These are phyloP conservation scores for Melanostoma mellinum DNA, from an alignment of 2,888 invertebrate genomes.

Conservation along the genomic window DNA sequence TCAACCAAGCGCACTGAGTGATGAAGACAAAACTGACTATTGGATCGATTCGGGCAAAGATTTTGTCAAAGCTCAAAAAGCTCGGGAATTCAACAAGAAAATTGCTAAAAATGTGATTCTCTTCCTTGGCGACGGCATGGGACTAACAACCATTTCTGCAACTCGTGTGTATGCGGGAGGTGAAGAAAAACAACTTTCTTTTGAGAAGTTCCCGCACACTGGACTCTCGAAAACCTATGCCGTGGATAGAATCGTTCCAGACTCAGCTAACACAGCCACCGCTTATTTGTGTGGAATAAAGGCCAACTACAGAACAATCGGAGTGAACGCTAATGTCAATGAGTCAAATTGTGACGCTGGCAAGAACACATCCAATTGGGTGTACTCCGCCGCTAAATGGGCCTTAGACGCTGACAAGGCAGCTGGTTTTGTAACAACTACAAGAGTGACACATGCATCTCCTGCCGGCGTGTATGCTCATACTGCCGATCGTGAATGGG, in stretches of 20 bases:
- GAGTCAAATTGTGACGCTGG: slow-evolving; percentile 86
- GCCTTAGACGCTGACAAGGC: slow-evolving; percentile 87
- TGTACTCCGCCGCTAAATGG: slow-evolving; percentile 88
- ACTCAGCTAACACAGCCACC: slow-evolving; percentile 92
- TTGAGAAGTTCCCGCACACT: slow-evolving; percentile 89
- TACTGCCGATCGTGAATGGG: slow-evolving; percentile 88
- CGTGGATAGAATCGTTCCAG: slow-evolving; percentile 89
- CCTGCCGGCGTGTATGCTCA: slow-evolving; percentile 87
- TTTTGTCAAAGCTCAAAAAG: slow-evolving; percentile 78
- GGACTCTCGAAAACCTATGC: slow-evolving; percentile 90
- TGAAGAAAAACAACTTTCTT: slow-evolving; percentile 87
- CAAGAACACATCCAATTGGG: slow-evolving; percentile 83
- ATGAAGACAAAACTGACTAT: slow-evolving; percentile 76
- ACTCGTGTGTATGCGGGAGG: slow-evolving; percentile 90
- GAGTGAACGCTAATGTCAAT: slow-evolving; percentile 87
- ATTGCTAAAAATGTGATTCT: slow-evolving; percentile 90
- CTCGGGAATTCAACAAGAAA: slow-evolving; percentile 78
- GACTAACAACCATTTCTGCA: slow-evolving; percentile 90
- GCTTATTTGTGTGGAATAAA: slow-evolving; percentile 91
- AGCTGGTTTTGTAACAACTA: slow-evolving; percentile 89
- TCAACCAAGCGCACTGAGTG: slow-evolving; percentile 33
- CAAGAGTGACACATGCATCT: slow-evolving; percentile 90
- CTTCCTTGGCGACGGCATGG: slow-evolving; percentile 96
- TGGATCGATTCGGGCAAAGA: slow-evolving; percentile 77
- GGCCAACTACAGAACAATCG: slow-evolving; percentile 89